Evolutionary conservation across 2,888 invertebrate genomes (phyloP).

Genomic region (Ophion ventricosus): DNA sequence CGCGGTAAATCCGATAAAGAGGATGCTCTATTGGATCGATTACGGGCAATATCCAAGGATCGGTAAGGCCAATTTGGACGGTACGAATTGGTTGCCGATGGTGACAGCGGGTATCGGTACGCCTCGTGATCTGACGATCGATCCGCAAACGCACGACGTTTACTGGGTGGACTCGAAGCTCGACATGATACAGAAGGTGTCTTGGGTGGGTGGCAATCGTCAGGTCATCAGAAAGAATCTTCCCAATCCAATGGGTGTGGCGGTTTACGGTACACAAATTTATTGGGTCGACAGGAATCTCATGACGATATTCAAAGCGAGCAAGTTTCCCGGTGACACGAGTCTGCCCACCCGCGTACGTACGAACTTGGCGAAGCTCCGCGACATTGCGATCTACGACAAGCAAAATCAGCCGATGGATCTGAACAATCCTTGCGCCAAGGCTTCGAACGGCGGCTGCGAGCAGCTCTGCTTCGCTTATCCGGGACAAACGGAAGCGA

Average conservation of each 20-base stretch:
- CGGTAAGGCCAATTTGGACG: slow-evolving; percentile 94
- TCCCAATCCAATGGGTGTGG: slow-evolving; percentile 97
- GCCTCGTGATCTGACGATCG: slow-evolving; percentile 95
- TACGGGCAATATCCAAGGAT: slow-evolving; percentile 98
- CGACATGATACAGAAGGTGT: slow-evolving; percentile 97
- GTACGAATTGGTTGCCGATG: slow-evolving; percentile 92
- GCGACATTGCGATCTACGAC: slow-evolving; percentile 97
- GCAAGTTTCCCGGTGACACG: slow-evolving; percentile 90
- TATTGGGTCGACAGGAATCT: slow-evolving; percentile 98
- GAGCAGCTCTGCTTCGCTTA: slow-evolving; percentile 98
- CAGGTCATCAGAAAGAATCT: slow-evolving; percentile 93
- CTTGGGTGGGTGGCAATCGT: slow-evolving; percentile 91
- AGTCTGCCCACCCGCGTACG: slow-evolving; percentile 89
- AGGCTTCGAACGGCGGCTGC: slow-evolving; percentile 92
- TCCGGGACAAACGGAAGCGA: slow-evolving; percentile 88
- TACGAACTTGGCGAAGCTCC: slow-evolving; percentile 92
- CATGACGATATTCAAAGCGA: slow-evolving; percentile 91
- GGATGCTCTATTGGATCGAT: slow-evolving; percentile 98
- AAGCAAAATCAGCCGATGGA: slow-evolving; percentile 93
- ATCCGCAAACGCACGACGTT: slow-evolving; percentile 96
- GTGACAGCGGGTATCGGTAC: slow-evolving; percentile 96
- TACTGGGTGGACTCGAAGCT: slow-evolving; percentile 98
- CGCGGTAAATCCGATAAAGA: slow-evolving; percentile 98
- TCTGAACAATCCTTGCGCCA: slow-evolving; percentile 91
- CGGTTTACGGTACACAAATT: slow-evolving; percentile 91